Evolutionary conservation across 2,797 vertebrate species (phyloP).

Genomic region (Myotis daubentonii): DNA sequence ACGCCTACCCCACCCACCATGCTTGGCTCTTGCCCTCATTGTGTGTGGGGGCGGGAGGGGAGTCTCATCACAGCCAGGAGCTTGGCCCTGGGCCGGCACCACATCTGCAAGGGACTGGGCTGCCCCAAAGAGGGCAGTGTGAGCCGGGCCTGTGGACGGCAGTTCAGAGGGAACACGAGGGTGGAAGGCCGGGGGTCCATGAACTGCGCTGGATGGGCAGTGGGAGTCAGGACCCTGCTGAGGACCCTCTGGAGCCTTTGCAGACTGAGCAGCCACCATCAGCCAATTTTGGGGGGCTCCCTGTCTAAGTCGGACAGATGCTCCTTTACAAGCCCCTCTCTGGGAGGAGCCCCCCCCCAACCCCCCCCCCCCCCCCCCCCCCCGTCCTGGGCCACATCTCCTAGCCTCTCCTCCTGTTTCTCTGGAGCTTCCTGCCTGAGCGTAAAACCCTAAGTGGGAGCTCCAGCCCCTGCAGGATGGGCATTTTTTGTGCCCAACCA

Average conservation of each 20-base stretch:
- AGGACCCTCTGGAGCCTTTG: not conserved
- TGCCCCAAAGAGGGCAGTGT: not conserved
- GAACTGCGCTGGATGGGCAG: not conserved
- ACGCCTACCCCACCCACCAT: fast-evolving
- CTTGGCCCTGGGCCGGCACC: not conserved
- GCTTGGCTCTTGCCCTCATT: too few relatives aligned
- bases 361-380: too few relatives aligned
- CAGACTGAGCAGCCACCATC: not conserved
- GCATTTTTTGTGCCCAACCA: too few relatives aligned
- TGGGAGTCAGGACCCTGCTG: not conserved
- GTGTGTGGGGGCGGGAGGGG: fast-evolving
- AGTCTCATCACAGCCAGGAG: not conserved
- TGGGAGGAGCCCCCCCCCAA: not conserved
- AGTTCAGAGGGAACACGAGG: not conserved
- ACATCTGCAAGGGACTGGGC: not conserved
- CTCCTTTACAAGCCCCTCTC: not conserved
- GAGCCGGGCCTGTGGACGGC: not conserved
- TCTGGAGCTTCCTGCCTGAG: not conserved
- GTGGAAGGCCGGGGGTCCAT: not conserved
- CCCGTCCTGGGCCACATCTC: not conserved
- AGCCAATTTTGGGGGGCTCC: not conserved
- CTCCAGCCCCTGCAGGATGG: not conserved
- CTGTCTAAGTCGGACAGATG: not conserved
- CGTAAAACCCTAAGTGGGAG: not conserved
- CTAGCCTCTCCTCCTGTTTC: not conserved